These are phyloP conservation scores for Ursus arctos DNA, from an alignment of 2,113 vertebrate genomes.

Conservation along the genomic window DNA sequence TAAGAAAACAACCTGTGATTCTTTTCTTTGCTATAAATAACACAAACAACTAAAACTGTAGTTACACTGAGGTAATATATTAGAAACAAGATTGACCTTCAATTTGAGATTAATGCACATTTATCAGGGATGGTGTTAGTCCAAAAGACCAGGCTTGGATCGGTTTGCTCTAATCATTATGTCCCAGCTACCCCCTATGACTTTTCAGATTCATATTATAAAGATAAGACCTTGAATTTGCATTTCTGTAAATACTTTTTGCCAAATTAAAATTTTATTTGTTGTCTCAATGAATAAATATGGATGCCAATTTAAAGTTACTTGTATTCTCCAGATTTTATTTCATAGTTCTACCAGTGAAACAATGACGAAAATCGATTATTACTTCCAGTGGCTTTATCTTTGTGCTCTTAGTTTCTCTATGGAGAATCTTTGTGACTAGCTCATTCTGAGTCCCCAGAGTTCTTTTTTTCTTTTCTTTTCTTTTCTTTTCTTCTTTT, in stretches of 20 bases:
- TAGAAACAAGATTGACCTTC: constrained; percentile 20
- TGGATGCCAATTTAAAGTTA: not conserved
- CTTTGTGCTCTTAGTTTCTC: not conserved
- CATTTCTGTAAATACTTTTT: not conserved
- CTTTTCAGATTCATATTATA: not conserved
- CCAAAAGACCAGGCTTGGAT: not conserved
- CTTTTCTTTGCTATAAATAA: not conserved
- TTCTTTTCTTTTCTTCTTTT: too few relatives aligned
- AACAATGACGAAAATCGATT: not conserved
- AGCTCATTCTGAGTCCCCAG: too few relatives aligned
- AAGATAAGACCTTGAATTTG: not conserved
- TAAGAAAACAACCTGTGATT: constrained; percentile 57
- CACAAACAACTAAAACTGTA: not conserved
- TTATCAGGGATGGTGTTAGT: not conserved
- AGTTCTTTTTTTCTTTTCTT: too few relatives aligned
- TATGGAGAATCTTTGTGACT: not conserved
- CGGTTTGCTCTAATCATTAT: not conserved
- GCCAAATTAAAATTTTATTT: not conserved
- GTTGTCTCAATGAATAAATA: not conserved
- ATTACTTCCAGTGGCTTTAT: not conserved
- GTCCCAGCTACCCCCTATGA: not conserved
- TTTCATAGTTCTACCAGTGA: not conserved
- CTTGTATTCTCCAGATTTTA: not conserved
- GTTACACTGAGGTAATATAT: constrained; percentile 7
- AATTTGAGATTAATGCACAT: not conserved